Evolutionary conservation across 2,113 vertebrate genomes (phyloP).

Genomic region (Rhegmatorhina hoffmannsi): DNA sequence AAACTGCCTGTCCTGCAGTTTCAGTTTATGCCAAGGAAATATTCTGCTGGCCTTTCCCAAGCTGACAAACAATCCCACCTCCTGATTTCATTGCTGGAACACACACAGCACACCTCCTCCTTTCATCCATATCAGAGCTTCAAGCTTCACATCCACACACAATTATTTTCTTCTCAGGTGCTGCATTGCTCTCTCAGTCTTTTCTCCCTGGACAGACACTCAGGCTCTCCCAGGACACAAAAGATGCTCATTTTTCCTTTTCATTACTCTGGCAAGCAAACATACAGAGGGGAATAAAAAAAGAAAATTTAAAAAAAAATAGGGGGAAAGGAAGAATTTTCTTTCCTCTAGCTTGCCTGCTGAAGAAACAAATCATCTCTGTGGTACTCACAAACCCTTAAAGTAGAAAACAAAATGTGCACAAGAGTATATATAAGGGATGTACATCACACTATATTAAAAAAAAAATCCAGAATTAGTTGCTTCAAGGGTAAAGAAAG

Average conservation of each 20-base stretch:
- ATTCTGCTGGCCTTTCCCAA: neutral
- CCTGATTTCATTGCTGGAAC: neutral
- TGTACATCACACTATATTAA: neutral
- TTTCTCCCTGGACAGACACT: rapidly evolving
- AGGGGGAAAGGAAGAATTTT: neutral
- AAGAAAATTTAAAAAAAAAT: neutral
- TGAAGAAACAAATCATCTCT: neutral
- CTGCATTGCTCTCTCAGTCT: neutral
- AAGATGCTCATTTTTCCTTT: neutral
- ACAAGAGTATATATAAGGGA: neutral
- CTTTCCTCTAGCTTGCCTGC: neutral
- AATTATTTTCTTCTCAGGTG: neutral
- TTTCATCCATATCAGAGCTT: neutral
- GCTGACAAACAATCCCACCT: neutral
- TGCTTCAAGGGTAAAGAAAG: neutral
- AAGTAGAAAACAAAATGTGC: neutral
- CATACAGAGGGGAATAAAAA: neutral
- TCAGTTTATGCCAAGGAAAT: neutral
- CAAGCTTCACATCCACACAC: neutral
- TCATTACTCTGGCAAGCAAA: neutral
- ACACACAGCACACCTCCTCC: neutral
- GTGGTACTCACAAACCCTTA: neutral
- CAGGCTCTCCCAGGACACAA: neutral
- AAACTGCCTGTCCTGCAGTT: neutral
- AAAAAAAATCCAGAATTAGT: neutral